Evolutionary conservation across 2,797 vertebrate species (phyloP).

Genomic region (Aythya fuligula): DNA sequence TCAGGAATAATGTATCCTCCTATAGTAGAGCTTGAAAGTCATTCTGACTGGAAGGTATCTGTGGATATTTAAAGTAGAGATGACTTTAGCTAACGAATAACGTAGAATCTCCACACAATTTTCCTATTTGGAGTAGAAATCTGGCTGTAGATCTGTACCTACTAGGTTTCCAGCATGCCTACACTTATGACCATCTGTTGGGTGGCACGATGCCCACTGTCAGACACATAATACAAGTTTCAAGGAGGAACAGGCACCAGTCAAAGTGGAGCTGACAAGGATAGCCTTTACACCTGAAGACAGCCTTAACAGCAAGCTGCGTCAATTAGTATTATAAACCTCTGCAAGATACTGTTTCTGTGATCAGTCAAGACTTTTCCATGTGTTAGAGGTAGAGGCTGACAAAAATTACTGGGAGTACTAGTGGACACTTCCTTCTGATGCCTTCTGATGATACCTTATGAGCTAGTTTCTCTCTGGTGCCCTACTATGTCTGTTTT

Average conservation of each 20-base stretch:
- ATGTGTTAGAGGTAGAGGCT: not conserved
- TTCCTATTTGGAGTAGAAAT: not conserved
- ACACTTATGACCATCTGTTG: slow-evolving; percentile 49
- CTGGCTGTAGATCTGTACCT: slow-evolving; percentile 3
- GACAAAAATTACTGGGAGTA: not conserved
- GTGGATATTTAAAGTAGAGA: not conserved
- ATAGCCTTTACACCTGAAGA: not conserved
- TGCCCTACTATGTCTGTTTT: not conserved
- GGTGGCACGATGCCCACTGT: not conserved
- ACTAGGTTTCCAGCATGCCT: slow-evolving; percentile 2
- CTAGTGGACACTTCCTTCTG: not conserved
- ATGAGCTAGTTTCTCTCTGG: not conserved
- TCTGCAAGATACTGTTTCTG: not conserved
- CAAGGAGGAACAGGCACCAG: not conserved
- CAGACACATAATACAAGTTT: not conserved
- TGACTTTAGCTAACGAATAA: not conserved
- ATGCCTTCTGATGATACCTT: not conserved
- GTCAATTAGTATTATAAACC: accelerated
- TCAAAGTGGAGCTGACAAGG: not conserved
- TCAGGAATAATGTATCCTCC: not conserved
- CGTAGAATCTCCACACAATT: not conserved
- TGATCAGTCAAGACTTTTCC: not conserved
- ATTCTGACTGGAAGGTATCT: not conserved
- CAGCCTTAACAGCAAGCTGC: not conserved
- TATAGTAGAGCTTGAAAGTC: not conserved